Evolutionary conservation across 2,888 invertebrate species (phyloP).

Genomic region (Amaurobius ferox): DNA sequence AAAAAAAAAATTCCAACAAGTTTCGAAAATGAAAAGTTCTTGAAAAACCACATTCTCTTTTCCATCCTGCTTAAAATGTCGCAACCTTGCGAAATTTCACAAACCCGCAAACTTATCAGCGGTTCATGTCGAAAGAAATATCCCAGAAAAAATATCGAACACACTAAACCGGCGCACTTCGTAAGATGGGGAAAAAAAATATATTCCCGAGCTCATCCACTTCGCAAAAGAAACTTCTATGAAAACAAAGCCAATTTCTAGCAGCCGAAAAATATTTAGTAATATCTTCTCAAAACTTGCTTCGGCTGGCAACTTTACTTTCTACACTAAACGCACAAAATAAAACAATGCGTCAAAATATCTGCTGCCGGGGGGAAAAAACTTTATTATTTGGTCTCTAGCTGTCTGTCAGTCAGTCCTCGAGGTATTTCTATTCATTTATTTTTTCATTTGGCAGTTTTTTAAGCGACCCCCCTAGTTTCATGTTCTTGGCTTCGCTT

Average conservation of each 20-base stretch:
- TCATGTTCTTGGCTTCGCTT: neutral
- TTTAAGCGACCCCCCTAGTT: neutral
- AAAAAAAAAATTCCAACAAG: too few species aligned
- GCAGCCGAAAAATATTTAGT: constrained; percentile 8
- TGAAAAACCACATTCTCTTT: neutral
- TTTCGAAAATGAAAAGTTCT: too few species aligned
- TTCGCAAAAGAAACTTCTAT: neutral
- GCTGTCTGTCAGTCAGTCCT: constrained; percentile 54
- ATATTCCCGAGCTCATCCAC: neutral
- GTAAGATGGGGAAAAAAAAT: neutral
- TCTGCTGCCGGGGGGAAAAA: constrained; percentile 25
- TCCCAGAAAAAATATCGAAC: neutral
- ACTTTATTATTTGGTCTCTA: constrained; percentile 65
- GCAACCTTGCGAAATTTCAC: neutral
- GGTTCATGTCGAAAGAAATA: constrained; percentile 1
- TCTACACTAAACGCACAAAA: neutral
- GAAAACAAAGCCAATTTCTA: neutral
- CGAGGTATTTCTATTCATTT: constrained; percentile 63
- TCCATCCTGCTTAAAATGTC: neutral
- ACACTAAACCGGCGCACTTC: neutral
- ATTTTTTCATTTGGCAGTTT: constrained; percentile 38
- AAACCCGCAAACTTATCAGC: neutral
- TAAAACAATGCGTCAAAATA: constrained; percentile 14
- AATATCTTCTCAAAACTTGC: constrained; percentile 13
- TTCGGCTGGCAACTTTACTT: neutral